Evolutionary conservation across 2,888 invertebrate species (phyloP).

Genomic region (Lepas anatifera): DNA sequence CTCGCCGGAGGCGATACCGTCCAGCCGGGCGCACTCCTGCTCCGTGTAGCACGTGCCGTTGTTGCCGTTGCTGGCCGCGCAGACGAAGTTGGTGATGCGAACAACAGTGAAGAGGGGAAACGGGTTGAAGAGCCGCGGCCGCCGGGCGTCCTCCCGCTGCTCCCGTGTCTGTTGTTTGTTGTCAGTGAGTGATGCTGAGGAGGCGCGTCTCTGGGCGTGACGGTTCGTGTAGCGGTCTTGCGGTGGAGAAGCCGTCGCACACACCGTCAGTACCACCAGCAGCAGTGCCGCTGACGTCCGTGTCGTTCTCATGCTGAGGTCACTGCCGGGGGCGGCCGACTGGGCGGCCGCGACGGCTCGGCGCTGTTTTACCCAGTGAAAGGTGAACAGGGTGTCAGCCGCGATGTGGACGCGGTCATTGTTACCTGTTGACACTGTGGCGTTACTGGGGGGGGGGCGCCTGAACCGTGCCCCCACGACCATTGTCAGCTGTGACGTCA

Average conservation of each 20-base stretch:
- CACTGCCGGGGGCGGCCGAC: not conserved
- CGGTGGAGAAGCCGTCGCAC: not conserved
- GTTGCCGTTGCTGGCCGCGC: conserved; percentile 60
- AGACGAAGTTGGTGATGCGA: conserved; percentile 61
- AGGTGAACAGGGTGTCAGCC: no score
- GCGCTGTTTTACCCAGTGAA: not conserved
- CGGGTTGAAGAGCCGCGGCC: conserved; percentile 29
- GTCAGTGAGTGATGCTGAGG: not conserved
- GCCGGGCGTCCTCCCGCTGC: not conserved
- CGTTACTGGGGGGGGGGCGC: no score
- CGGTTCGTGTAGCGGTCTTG: not conserved
- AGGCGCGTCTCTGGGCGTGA: not conserved
- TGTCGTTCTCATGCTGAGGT: not conserved
- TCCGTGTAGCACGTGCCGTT: conserved; percentile 67
- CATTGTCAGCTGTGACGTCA: no score
- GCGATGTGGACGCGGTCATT: no score
- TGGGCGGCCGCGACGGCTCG: not conserved
- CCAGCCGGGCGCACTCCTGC: conserved; percentile 46
- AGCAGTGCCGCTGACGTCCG: not conserved
- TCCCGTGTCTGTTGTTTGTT: not conserved
- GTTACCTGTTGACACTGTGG: no score
- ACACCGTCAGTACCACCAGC: not conserved
- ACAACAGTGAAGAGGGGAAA: conserved; percentile 58
- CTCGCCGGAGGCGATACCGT: conserved; percentile 20
- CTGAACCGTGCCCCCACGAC: no score